These are phyloP conservation scores for Plecturocebus donacophilus DNA, from an alignment of 2,113 vertebrate species.

Conservation along the genomic window DNA sequence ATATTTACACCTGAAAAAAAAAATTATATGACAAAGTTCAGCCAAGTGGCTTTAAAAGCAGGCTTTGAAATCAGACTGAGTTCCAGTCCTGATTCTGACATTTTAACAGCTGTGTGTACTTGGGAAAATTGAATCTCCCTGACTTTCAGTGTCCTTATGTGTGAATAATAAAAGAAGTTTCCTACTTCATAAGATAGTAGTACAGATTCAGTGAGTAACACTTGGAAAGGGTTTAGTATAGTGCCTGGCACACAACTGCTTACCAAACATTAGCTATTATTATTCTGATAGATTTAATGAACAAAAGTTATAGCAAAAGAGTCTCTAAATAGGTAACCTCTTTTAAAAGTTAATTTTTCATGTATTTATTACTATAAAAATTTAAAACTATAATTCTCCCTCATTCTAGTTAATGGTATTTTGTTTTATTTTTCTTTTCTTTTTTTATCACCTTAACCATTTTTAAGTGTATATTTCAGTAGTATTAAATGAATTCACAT, in stretches of 20 bases:
- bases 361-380: slow-evolving; percentile 4
- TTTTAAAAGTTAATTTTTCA: slow-evolving; percentile 15
- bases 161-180: background rate
- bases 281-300: slow-evolving; percentile 23
- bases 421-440: too few relatives aligned
- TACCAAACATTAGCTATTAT: background rate
- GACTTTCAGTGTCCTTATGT: background rate
- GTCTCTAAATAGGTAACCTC: background rate
- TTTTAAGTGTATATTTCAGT: too few relatives aligned
- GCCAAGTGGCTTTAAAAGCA: background rate
- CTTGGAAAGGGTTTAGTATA: background rate
- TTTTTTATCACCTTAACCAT: too few relatives aligned
- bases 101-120: background rate
- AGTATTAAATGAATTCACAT: too few relatives aligned
- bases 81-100: background rate
- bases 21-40: background rate
- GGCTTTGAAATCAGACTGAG: background rate
- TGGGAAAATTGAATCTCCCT: background rate
- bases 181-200: background rate
- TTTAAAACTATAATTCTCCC: background rate
- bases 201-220: background rate
- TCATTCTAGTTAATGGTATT: background rate
- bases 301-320: background rate
- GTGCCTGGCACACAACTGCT: background rate
- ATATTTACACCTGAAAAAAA: background rate